phyloP scores from a whole-genome alignment of 2,888 invertebrate species.

The Yponomeuta plumbellus region DNA sequence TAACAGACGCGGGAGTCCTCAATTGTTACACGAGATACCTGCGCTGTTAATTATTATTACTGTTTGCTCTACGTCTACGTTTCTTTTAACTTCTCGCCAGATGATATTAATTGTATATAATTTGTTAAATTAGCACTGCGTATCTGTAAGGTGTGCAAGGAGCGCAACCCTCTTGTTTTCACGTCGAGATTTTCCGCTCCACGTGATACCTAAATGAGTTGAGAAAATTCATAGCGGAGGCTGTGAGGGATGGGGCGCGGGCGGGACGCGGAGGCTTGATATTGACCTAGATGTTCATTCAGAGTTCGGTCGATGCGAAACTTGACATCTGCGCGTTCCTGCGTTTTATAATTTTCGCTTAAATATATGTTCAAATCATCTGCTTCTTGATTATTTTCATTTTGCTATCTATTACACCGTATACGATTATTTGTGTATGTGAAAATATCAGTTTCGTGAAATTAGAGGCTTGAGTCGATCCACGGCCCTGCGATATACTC shows the following conservation, averaged over 20 bases:
- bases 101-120: not conserved
- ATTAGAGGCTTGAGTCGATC: constrained; percentile 22
- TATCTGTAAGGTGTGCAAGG: not conserved
- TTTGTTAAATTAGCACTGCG: not conserved
- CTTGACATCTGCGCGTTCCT: constrained; percentile 75
- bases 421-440: not conserved
- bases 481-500: constrained; percentile 19
- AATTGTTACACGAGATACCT: not conserved
- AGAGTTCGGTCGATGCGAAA: constrained; percentile 76
- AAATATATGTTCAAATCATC: constrained; percentile 41
- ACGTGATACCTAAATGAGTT: constrained; percentile 50
- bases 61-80: not conserved
- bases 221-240: constrained; percentile 53
- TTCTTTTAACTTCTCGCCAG: not conserved
- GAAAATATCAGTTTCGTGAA: not conserved
- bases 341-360: constrained; percentile 66
- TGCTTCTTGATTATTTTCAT: constrained; percentile 42
- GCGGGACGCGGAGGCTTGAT: constrained; percentile 64
- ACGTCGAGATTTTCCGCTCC: constrained; percentile 36
- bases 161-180: not conserved
- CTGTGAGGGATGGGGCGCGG: constrained; percentile 38
- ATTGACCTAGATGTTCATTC: constrained; percentile 77
- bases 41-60: not conserved
- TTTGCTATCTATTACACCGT: constrained; percentile 14
- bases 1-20: not conserved